These are phyloP conservation scores for Biston betularia DNA, from an alignment of 2,888 invertebrate species.

Conservation along the genomic window DNA sequence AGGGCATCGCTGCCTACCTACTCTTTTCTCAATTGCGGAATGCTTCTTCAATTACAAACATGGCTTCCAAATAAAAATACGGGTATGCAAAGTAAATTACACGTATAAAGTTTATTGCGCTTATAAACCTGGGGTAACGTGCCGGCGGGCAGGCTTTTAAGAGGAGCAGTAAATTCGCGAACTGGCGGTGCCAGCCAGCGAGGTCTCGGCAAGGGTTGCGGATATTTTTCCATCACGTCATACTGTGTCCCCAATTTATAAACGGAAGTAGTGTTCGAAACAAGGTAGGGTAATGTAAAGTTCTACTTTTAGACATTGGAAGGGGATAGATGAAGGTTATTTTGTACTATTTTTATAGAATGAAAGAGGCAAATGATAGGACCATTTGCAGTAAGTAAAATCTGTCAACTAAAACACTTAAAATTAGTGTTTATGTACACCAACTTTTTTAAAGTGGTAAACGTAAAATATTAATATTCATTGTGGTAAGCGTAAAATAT, in stretches of 20 bases:
- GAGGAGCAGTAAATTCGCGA: conserved; percentile 40
- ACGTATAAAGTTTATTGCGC: conserved; percentile 37
- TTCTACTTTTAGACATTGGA: neutral
- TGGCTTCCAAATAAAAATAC: conserved; percentile 27
- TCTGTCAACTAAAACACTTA: too few species aligned
- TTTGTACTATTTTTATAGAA: neutral
- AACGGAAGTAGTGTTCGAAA: conserved; percentile 17
- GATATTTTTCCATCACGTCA: conserved; percentile 32
- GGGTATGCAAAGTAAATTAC: conserved; percentile 37
- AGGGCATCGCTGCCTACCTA: too few species aligned
- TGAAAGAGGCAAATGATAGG: too few species aligned
- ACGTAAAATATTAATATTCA: too few species aligned
- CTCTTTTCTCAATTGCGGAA: neutral
- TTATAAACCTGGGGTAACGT: conserved; percentile 30
- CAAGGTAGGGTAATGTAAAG: neutral
- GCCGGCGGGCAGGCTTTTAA: conserved; percentile 34
- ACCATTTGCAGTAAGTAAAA: too few species aligned
- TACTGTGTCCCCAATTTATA: conserved; percentile 28
- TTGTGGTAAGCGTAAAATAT: too few species aligned
- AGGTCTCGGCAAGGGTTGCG: conserved; percentile 32
- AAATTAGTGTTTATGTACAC: too few species aligned
- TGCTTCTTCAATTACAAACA: conserved; percentile 25
- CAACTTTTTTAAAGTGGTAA: too few species aligned
- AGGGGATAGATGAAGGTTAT: neutral
- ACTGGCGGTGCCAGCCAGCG: conserved; percentile 35